A percentile compares a stretch with the other conserved stretches of the same genome.
phyloP scores from a whole-genome alignment of 2,113 vertebrate genomes.

The Aviceda subcristata region DNA sequence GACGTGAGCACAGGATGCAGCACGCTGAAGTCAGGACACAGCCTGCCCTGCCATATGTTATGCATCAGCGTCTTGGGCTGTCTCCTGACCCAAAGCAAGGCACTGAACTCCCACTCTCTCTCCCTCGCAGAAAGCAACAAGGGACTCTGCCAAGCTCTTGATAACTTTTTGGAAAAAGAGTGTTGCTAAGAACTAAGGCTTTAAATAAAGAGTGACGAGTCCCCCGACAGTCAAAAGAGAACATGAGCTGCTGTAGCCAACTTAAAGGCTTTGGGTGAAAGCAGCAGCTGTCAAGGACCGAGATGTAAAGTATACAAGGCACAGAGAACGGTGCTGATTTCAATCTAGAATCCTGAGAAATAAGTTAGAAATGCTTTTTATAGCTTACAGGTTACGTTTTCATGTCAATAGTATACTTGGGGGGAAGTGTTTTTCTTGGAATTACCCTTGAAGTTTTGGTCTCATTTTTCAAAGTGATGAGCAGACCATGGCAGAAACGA shows the following conservation, averaged over 20 bases:
- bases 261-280: neutral
- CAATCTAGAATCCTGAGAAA: neutral
- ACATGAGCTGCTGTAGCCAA: neutral
- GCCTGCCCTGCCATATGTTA: conserved; percentile 16
- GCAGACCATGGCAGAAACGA: neutral
- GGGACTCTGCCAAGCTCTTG: conserved; percentile 7
- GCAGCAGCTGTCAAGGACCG: neutral
- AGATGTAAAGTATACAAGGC: neutral
- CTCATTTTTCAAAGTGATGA: neutral
- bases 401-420: neutral
- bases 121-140: neutral
- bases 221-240: neutral
- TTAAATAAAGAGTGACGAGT: neutral
- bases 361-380: neutral
- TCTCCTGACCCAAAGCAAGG: conserved; percentile 3
- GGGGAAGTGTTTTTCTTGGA: neutral
- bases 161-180: conserved; percentile 57
- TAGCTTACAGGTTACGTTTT: neutral
- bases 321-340: neutral
- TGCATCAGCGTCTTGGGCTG: conserved; percentile 27
- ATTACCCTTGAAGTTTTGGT: neutral
- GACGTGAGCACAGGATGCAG: neutral
- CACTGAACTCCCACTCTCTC: conserved; percentile 11
- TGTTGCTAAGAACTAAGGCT: neutral
- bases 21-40: neutral